Base-by-base conservation (phyloP, 2,113 vertebrate genomes). In the Toxostoma redivivum region DNA sequence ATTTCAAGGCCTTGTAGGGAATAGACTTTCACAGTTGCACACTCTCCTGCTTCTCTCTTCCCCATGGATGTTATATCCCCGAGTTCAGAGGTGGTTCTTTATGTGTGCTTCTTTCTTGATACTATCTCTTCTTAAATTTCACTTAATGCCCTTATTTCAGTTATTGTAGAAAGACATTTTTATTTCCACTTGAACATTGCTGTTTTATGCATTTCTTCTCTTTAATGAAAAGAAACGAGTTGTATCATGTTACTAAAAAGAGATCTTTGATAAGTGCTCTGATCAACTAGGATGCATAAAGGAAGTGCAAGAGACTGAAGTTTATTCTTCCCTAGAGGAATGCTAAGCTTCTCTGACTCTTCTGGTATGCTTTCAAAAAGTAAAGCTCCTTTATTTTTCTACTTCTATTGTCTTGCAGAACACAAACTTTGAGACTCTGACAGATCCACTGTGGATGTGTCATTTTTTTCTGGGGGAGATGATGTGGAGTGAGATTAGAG, bases 291-390 rank as follows among this genome's bases (percentile, higher is more conserved):
- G 76, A 25, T 90, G 51, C 64, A 21, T 83, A 86, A 88, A 94
- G 90, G 86, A 96, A 96, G 76, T 83, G 88, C 67, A 84, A 47
- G 96, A 96, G 51, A 73, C 85, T 92, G 86, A 83, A 94, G 86
- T 93, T 92, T 92, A 90, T 96, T 96, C 90, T 92, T 90, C 94
- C 88, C 80, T 81, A 51, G 81, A 95, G 88, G 82, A 94, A 93
- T 92, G 64, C 76, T 81, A 77, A 58, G 76, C 64, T 94, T 93
- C 56, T 67, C 27, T 1, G 7, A 35, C 71, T 94, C 42, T 81
- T 90, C 56, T 81, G 88, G 40, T 90, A 56, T 54, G 76, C 71
- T 95, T 83, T 88, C 51, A 83, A 37, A 51, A 92, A 81, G 60
- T 51, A 30, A 40, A 9, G 5, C 30, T 27, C n/a, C 40, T 47